Percentiles rank a stretch among this genome's conserved stretches.
Conservation (phyloP, 1,140 invertebrate genomes). For the Drosophila arizonae region DNA sequence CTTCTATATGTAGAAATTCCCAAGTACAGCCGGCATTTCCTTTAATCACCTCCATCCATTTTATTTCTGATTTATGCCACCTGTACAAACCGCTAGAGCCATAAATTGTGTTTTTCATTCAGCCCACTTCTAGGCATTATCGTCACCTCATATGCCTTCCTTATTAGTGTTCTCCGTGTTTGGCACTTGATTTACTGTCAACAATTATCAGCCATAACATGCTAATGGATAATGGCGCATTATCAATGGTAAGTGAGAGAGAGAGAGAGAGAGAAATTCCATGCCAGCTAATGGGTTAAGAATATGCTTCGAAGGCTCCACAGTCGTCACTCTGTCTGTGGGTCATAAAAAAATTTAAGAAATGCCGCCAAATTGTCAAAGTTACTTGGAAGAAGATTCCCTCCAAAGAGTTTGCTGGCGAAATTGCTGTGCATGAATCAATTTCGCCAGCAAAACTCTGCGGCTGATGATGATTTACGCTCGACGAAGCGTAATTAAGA, state of each 20-base stretch:
- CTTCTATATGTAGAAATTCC: too few species aligned
- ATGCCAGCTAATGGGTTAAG: slow-evolving; percentile 24
- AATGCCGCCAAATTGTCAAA: slow-evolving; percentile 63
- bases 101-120: background rate
- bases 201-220: slow-evolving; percentile 46
- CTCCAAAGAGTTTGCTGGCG: slow-evolving; percentile 33
- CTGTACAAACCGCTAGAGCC: background rate
- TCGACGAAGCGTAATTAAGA: slow-evolving; percentile 78
- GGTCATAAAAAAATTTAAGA: slow-evolving; percentile 60
- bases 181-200: slow-evolving; percentile 38
- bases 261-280: slow-evolving; percentile 3
- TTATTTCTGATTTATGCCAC: background rate
- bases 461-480: slow-evolving; percentile 77
- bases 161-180: slow-evolving; percentile 34
- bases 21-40: background rate
- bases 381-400: slow-evolving; percentile 33
- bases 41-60: background rate
- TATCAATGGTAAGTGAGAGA: slow-evolving; percentile 15
- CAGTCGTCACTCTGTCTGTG: slow-evolving; percentile 53
- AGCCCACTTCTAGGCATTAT: slow-evolving; percentile 18
- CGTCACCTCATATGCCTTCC: slow-evolving; percentile 31
- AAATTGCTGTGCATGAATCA: slow-evolving; percentile 59
- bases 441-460: slow-evolving; percentile 50
- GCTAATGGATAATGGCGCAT: slow-evolving; percentile 28
- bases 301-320: slow-evolving; percentile 6